These are phyloP conservation scores for Cylloceria caligata DNA, from an alignment of 2,888 invertebrate species.

Conservation along the genomic window DNA sequence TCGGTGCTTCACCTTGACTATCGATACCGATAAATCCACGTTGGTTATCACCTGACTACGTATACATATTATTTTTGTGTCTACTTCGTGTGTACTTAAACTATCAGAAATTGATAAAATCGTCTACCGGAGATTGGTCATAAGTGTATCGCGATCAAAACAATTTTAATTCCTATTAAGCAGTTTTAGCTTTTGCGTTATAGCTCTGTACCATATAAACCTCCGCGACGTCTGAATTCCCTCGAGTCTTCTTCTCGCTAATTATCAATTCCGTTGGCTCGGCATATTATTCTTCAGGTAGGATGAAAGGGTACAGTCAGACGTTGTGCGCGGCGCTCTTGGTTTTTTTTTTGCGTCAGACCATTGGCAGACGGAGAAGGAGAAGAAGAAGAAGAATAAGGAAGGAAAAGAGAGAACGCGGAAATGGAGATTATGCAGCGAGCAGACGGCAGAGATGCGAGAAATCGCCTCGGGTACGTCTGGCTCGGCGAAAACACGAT, in stretches of 20 bases:
- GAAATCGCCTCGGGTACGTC: slow-evolving; percentile 67
- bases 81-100: no score
- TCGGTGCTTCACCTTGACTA: no score
- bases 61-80: no score
- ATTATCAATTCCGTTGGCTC: slow-evolving; percentile 33
- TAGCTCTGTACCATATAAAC: background rate
- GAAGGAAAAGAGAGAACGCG: slow-evolving; percentile 53
- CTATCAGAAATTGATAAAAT: slow-evolving; percentile 53
- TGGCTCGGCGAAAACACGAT: slow-evolving; percentile 64
- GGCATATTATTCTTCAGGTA: slow-evolving; percentile 6
- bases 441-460: slow-evolving; percentile 40
- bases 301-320: slow-evolving; percentile 14
- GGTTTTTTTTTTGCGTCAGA: slow-evolving; percentile 23
- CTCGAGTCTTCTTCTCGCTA: background rate
- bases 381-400: slow-evolving; percentile 43
- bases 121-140: slow-evolving; percentile 46
- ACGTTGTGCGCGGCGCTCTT: background rate
- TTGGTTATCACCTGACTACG: no score
- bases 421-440: slow-evolving; percentile 66
- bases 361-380: background rate
- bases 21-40: no score
- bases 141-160: slow-evolving; percentile 24
- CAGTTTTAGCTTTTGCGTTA: background rate
- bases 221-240: background rate
- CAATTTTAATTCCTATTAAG: background rate